A percentile compares a stretch with the other conserved stretches of the same genome.
These are phyloP conservation scores for Eurytoma californica DNA, from an alignment of 2,888 invertebrate genomes.

Conservation along the genomic window DNA sequence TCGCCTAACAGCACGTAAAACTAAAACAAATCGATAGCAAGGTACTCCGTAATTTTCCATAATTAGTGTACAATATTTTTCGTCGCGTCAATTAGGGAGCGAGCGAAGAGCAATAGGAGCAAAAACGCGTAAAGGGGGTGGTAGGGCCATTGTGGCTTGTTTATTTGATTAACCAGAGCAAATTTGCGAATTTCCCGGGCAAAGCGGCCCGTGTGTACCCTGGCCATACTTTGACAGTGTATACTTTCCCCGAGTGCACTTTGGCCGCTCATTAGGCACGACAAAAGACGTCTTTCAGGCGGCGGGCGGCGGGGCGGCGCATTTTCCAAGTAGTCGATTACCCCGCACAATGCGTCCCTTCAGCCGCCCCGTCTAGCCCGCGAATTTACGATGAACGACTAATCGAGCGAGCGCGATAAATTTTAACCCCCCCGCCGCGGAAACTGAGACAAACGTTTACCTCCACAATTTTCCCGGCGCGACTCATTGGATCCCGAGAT, in stretches of 20 bases:
- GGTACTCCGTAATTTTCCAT: no score
- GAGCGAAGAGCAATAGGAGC: no score
- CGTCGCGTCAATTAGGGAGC: no score
- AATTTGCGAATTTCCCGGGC: constrained; percentile 29
- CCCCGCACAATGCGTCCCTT: constrained; percentile 9
- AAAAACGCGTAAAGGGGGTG: no score
- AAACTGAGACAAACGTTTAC: not conserved
- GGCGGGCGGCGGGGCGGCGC: not conserved
- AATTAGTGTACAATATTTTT: no score
- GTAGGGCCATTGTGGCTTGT: not conserved
- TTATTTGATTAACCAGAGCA: constrained; percentile 4
- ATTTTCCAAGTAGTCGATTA: constrained; percentile 25
- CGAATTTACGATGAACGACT: constrained; percentile 6
- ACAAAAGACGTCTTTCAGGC: constrained; percentile 44
- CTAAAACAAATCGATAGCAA: no score
- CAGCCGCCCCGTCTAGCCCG: not conserved
- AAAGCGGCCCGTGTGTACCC: constrained; percentile 5
- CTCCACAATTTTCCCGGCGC: not conserved
- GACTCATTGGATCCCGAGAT: not conserved
- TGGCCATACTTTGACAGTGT: constrained; percentile 1
- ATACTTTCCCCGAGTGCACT: constrained; percentile 36
- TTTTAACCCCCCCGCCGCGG: not conserved
- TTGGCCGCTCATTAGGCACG: constrained; percentile 44
- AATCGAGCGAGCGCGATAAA: constrained; percentile 5
- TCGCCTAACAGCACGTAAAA: no score